Conservation (phyloP, 2,113 vertebrate species). For the Corynorhinus townsendii region DNA sequence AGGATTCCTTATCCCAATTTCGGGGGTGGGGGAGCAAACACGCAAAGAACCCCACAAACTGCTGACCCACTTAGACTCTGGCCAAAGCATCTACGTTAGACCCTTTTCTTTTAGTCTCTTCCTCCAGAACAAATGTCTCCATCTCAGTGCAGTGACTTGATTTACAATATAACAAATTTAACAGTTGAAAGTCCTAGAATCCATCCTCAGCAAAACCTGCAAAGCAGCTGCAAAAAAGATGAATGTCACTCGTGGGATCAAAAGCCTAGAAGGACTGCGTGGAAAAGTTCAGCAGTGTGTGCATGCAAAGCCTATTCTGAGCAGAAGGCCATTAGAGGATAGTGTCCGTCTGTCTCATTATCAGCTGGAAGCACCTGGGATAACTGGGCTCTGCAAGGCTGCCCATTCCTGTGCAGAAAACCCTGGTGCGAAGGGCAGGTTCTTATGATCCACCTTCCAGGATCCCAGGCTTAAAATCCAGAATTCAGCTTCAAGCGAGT, state of each 20-base stretch:
- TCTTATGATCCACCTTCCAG: not conserved
- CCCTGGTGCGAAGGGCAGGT: not conserved
- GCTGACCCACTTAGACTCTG: not conserved
- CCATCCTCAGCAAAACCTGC: conserved; percentile 47
- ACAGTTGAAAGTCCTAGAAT: conserved; percentile 62
- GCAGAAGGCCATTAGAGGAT: not conserved
- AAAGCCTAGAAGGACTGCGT: conserved; percentile 46
- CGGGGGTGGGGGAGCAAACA: not conserved
- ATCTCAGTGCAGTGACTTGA: conserved; percentile 39
- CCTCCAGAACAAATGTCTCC: conserved; percentile 42
- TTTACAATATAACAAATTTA: conserved; percentile 59
- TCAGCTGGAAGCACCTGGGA: not conserved
- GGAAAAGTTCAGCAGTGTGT: conserved; percentile 52
- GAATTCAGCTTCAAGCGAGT: not conserved
- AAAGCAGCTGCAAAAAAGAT: conserved; percentile 68
- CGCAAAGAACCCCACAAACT: not conserved
- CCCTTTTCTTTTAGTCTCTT: conserved; percentile 2
- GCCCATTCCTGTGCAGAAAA: not conserved
- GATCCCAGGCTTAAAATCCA: not conserved
- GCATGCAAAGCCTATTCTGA: not conserved
- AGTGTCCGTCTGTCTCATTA: not conserved
- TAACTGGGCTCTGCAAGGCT: not conserved
- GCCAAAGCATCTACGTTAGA: not conserved
- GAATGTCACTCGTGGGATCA: conserved; percentile 57
- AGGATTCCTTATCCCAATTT: not conserved